phyloP scores from a whole-genome alignment of 2,888 invertebrate species.

The Phasia obesa region DNA sequence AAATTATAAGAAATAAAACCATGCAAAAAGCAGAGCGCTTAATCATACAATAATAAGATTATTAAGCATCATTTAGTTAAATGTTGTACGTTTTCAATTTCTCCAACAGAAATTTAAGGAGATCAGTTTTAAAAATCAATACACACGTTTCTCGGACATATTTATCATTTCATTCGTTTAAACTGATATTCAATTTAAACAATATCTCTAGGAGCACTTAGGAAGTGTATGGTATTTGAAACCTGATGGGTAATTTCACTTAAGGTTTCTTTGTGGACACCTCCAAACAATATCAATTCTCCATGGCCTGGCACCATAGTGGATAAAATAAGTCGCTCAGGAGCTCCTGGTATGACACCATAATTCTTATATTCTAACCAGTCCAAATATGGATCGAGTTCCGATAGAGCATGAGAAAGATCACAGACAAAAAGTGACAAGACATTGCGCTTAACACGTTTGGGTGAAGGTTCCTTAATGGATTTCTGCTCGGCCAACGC shows the following conservation, averaged over 20 bases:
- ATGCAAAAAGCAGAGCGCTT: slow-evolving; percentile 37
- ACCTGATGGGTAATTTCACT: slow-evolving; percentile 87
- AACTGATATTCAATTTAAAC: slow-evolving; percentile 82
- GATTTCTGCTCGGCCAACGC: slow-evolving; percentile 75
- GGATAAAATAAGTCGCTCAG: slow-evolving; percentile 95
- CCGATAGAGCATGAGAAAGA: slow-evolving; percentile 87
- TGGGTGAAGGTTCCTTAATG: slow-evolving; percentile 83
- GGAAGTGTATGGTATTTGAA: slow-evolving; percentile 90
- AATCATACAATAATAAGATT: slow-evolving; percentile 21
- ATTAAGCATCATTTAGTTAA: slow-evolving; percentile 40
- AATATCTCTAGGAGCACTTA: slow-evolving; percentile 88
- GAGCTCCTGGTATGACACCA: slow-evolving; percentile 87
- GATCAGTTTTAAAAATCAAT: slow-evolving; percentile 47
- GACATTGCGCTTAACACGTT: slow-evolving; percentile 86
- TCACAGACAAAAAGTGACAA: slow-evolving; percentile 94
- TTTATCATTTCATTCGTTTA: background rate
- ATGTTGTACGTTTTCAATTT: slow-evolving; percentile 39
- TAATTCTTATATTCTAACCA: slow-evolving; percentile 84
- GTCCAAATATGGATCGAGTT: slow-evolving; percentile 83
- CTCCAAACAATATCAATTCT: slow-evolving; percentile 98
- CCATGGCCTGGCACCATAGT: slow-evolving; percentile 94
- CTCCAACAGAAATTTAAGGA: slow-evolving; percentile 33
- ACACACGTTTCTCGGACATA: no score
- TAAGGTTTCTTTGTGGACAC: slow-evolving; percentile 91
- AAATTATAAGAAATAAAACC: slow-evolving; percentile 26